Base-by-base conservation (phyloP, 2,113 vertebrate species). In the Brienomyrus brachyistius region DNA sequence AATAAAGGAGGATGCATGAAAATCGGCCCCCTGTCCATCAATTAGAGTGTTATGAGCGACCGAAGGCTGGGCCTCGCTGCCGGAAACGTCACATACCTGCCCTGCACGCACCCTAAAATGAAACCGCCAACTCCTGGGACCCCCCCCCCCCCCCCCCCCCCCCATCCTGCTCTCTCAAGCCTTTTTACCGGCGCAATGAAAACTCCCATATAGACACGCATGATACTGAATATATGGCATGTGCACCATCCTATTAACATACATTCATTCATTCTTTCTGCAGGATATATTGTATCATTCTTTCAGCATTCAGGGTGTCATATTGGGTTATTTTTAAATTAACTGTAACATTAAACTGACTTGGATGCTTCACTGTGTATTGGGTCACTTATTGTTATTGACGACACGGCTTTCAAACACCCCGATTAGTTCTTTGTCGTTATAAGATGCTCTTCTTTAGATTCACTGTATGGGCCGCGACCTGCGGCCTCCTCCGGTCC, bases 41-140 rank as follows among this genome's bases (percentile, higher is more conserved):
- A 99, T 99, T 99, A 99, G 97, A 97, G 97, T 97, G 98, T 98
- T 98, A 99, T 99, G 98, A 99, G 98, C 98, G 98, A 97, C 97
- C 97, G 93, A 95, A 96, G 74, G 97, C 97, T 5, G 96, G 97
- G 97, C 96, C 97, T 97, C 97, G 96, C 97, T 97, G 96, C 97
- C 97, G 98, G 97, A 98, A 97, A 98, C 96, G 96, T 97, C 96
- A 95, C 95, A 93, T 95, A 94, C 94, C 94, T 93, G 95, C 94
- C 95, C 91, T 91, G 94, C 94, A 91, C 93, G 90, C 94, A 93
- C 93, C 92, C 94, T 92, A 92, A 96, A 97, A 97, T 97, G 95
- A 97, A 97, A 96, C 96, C 95, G 97, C 97, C 85, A 15, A 27
- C 84, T 50, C 19, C 84, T 21, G 2, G 47, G n/a, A 21, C 31